Percentiles rank a stretch among this genome's conserved stretches.
phyloP scores from a whole-genome alignment of 2,797 vertebrate species.

The Tarsius wallacei region DNA sequence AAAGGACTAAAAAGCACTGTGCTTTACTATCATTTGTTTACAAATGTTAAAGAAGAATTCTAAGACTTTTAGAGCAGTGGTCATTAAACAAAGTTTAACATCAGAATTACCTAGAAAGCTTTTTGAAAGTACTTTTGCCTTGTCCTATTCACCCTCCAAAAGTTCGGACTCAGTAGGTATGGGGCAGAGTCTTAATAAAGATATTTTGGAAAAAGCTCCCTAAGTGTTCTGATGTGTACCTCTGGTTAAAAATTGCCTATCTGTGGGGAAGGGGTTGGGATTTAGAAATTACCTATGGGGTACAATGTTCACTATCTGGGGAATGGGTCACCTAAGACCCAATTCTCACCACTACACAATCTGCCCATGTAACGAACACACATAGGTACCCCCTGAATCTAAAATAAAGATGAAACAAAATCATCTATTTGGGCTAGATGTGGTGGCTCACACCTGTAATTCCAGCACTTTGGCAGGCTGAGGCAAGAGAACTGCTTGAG shows the following conservation, averaged over 20 bases:
- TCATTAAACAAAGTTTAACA: background rate
- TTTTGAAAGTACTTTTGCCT: constrained; percentile 7
- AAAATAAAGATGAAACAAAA: no score
- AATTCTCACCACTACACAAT: no score
- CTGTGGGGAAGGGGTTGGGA: background rate
- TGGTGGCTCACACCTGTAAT: no score
- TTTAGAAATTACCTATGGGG: no score
- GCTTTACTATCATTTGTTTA: constrained; percentile 32
- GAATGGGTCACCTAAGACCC: no score
- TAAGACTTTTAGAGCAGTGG: background rate
- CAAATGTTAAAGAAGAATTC: constrained; percentile 31
- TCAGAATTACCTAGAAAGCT: constrained; percentile 10
- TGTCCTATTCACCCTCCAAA: background rate
- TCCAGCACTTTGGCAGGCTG: no score
- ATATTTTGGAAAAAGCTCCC: constrained; percentile 20
- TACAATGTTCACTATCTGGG: no score
- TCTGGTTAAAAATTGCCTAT: constrained; percentile 48
- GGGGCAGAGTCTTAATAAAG: background rate
- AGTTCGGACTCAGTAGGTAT: constrained; percentile 38
- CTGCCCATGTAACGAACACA: no score
- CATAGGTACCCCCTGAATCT: no score
- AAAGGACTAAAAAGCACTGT: background rate
- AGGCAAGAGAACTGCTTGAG: no score
- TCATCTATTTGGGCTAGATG: no score
- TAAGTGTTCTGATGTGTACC: background rate